phyloP scores from a whole-genome alignment of 2,113 vertebrate species.

The Morone saxatilis region DNA sequence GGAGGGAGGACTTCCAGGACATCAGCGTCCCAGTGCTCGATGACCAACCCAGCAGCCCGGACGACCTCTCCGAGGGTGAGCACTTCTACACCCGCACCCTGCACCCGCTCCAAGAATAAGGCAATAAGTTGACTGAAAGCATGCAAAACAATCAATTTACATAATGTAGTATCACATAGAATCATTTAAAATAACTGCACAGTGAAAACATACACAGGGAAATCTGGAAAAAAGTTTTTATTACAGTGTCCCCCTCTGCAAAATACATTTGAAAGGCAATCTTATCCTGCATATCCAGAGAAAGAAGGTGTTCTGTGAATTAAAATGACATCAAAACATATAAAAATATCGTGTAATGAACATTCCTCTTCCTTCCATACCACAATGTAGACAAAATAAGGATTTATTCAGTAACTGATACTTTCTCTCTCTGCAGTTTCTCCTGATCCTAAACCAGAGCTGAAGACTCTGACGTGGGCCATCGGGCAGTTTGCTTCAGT shows the following conservation, averaged over 20 bases:
- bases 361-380: background rate
- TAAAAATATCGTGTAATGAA: background rate
- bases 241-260: background rate
- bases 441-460: constrained; percentile 95
- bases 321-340: too few relatives aligned
- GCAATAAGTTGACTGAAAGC: too few relatives aligned
- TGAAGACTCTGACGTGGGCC: constrained; percentile 96
- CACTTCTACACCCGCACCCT: background rate
- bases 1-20: constrained; percentile 97
- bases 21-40: constrained; percentile 98
- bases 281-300: background rate
- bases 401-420: background rate
- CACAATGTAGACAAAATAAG: background rate
- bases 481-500: constrained; percentile 98
- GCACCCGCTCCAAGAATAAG: background rate
- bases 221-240: background rate
- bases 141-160: too few relatives aligned
- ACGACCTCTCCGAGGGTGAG: constrained; percentile 90
- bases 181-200: background rate
- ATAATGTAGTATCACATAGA: too few relatives aligned
- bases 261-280: background rate
- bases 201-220: too few relatives aligned
- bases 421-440: constrained; percentile 86
- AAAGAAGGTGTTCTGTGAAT: too few relatives aligned
- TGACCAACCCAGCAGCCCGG: constrained; percentile 87